Conservation (phyloP, 2,888 invertebrate genomes). For the Mellilla xanthometata region DNA sequence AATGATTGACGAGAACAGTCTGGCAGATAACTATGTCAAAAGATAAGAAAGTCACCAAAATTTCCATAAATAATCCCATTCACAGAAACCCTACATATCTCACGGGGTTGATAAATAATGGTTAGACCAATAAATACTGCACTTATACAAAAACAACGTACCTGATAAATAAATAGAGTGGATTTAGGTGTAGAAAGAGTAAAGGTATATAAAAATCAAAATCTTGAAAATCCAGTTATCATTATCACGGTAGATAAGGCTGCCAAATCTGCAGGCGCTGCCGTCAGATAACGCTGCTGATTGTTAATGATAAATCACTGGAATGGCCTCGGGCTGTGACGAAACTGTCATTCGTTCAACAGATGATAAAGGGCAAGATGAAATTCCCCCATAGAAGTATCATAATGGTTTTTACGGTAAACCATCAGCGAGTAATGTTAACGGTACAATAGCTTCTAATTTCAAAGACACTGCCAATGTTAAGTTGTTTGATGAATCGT, state of each 20-base stretch:
- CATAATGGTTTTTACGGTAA: too few relatives aligned
- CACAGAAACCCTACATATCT: constrained; percentile 5
- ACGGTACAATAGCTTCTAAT: too few relatives aligned
- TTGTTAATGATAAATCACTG: constrained; percentile 43
- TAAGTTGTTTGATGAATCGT: too few relatives aligned
- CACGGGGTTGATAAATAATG: constrained; percentile 6
- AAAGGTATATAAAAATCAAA: constrained; percentile 17
- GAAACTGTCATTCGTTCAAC: constrained; percentile 6
- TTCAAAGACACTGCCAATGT: too few relatives aligned
- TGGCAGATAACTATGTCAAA: constrained; percentile 5
- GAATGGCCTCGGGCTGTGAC: constrained; percentile 36
- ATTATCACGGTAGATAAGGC: constrained; percentile 43
- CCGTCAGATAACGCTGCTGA: constrained; percentile 48
- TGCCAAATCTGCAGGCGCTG: constrained; percentile 43
- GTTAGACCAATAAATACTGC: too few relatives aligned
- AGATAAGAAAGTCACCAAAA: constrained; percentile 8
- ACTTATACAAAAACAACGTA: too few relatives aligned
- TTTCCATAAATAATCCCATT: constrained; percentile 4
- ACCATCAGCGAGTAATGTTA: too few relatives aligned
- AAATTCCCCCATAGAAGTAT: neutral
- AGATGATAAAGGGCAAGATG: constrained; percentile 5
- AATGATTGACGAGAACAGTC: constrained; percentile 11
- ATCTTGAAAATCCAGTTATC: constrained; percentile 42
- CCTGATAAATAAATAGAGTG: neutral
- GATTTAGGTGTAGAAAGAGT: too few relatives aligned